phyloP scores from a whole-genome alignment of 2,797 vertebrate species.

The Ctenopoma kingsleyae region DNA sequence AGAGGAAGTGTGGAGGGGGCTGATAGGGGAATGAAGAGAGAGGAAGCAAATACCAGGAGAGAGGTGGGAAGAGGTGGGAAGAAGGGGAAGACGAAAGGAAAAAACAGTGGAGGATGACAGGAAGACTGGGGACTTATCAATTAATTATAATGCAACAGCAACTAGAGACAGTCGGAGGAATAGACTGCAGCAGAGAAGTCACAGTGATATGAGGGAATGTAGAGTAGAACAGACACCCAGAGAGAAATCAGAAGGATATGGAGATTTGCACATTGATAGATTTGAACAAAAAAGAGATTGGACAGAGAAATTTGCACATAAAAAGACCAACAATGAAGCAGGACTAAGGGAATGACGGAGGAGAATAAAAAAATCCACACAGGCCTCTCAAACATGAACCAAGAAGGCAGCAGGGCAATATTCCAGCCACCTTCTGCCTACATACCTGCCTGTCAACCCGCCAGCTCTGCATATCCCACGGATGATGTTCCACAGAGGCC shows the following conservation, averaged over 20 bases:
- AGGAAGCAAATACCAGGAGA: slow-evolving; percentile 55
- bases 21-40: slow-evolving; percentile 45
- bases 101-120: slow-evolving; percentile 52
- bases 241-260: slow-evolving; percentile 8
- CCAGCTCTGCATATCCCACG: slow-evolving; percentile 52
- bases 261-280: slow-evolving; percentile 31
- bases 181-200: slow-evolving; percentile 13
- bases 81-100: slow-evolving; percentile 32
- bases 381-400: slow-evolving; percentile 39
- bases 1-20: slow-evolving; percentile 43
- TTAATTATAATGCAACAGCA: slow-evolving; percentile 51
- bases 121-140: slow-evolving; percentile 63
- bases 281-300: slow-evolving; percentile 29
- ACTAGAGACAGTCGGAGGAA: slow-evolving; percentile 32
- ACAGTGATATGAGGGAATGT: slow-evolving; percentile 10
- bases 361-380: slow-evolving; percentile 5
- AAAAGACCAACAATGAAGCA: slow-evolving; percentile 36
- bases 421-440: slow-evolving; percentile 36
- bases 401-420: slow-evolving; percentile 24
- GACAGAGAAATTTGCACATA: slow-evolving; percentile 38
- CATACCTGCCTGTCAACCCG: slow-evolving; percentile 65
- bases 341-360: slow-evolving; percentile 28
- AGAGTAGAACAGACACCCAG: slow-evolving; percentile 8
- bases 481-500: slow-evolving; percentile 58
- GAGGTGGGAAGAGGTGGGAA: slow-evolving; percentile 28